Conservation (phyloP, 2,113 vertebrate species). For the Pontoporia blainvillei region DNA sequence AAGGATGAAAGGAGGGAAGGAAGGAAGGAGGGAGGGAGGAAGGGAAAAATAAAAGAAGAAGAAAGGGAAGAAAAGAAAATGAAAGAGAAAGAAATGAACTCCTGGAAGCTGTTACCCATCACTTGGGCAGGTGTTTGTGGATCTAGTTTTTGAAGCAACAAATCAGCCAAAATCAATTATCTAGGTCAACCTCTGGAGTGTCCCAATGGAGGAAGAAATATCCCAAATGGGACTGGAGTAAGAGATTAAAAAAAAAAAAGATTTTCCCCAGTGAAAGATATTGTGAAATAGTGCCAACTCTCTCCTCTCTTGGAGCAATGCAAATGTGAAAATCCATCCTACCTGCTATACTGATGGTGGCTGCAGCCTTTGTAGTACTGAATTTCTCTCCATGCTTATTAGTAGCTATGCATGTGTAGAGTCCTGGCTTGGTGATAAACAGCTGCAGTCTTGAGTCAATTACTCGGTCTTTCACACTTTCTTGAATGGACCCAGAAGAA, state of each 20-base stretch:
- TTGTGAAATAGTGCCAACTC: not conserved
- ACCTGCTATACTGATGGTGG: conserved; percentile 92
- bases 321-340: not conserved
- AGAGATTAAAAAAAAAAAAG: not conserved
- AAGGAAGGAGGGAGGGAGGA: accelerated
- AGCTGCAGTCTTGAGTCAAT: conserved; percentile 90
- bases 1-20: accelerated
- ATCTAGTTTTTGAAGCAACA: conserved; percentile 59
- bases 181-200: conserved; percentile 28
- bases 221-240: not conserved
- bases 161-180: conserved; percentile 60
- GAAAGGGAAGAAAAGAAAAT: accelerated
- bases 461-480: conserved; percentile 89
- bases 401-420: conserved; percentile 94
- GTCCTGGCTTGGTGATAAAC: conserved; percentile 88
- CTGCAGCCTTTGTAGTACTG: conserved; percentile 92
- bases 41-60: not conserved
- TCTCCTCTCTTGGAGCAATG: not conserved
- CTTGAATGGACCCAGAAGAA: conserved; percentile 88
- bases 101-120: not conserved
- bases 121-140: not conserved
- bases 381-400: conserved; percentile 94
- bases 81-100: not conserved
- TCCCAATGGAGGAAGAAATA: conserved; percentile 64
- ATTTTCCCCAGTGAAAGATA: not conserved